Percentiles rank a stretch among this genome's conserved stretches.
phyloP scores from a whole-genome alignment of 2,888 invertebrate species.

The Cecidostiba fungosa region DNA sequence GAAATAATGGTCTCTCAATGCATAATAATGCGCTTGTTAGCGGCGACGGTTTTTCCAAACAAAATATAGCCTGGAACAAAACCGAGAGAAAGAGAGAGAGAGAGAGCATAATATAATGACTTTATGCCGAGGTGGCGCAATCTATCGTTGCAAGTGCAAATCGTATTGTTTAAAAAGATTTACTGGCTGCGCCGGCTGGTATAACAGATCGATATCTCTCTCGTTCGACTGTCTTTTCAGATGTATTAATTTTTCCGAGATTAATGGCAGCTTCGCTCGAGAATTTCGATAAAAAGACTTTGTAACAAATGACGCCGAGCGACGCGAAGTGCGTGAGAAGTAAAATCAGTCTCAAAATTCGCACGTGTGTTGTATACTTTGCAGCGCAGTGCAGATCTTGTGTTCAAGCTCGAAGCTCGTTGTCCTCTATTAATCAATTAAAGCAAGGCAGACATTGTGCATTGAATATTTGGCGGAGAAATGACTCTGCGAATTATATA shows the following conservation, averaged over 20 bases:
- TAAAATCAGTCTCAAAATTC: too few species aligned
- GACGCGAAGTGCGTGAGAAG: too few species aligned
- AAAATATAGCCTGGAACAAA: slow-evolving; percentile 23
- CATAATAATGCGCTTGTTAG: slow-evolving; percentile 32
- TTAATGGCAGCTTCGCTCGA: not conserved
- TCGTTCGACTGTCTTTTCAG: not conserved
- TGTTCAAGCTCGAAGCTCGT: slow-evolving; percentile 19
- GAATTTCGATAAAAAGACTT: not conserved
- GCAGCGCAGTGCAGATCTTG: too few species aligned
- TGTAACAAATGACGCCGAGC: too few species aligned
- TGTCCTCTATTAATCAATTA: slow-evolving; percentile 45
- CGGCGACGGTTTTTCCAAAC: slow-evolving; percentile 13
- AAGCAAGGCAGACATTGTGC: slow-evolving; percentile 1
- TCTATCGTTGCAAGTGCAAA: slow-evolving; percentile 44
- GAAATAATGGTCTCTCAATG: slow-evolving; percentile 20
- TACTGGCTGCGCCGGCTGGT: not conserved
- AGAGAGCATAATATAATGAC: slow-evolving; percentile 23
- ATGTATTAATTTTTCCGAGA: slow-evolving; percentile 24
- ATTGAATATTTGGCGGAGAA: slow-evolving; percentile 11
- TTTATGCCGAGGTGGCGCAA: slow-evolving; percentile 26
- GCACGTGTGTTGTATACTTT: too few species aligned
- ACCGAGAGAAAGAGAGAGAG: not conserved
- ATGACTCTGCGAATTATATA: slow-evolving; percentile 20
- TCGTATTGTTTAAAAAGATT: slow-evolving; percentile 47
- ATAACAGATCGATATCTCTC: slow-evolving; percentile 19